phyloP scores from a whole-genome alignment of 2,888 invertebrate species.

The Rhingia rostrata region DNA sequence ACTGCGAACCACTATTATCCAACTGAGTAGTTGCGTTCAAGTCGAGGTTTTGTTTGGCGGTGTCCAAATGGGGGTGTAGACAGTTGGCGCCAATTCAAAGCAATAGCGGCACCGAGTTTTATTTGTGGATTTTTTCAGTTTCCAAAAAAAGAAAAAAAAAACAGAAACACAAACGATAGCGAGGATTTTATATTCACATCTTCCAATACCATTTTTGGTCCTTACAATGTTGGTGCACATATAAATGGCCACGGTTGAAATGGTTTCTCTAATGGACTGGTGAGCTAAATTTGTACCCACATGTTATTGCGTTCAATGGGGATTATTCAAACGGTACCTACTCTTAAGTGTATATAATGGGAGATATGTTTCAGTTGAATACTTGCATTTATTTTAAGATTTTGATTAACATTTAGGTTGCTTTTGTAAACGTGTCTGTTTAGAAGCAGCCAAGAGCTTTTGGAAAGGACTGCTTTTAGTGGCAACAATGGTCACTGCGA shows the following conservation, averaged over 20 bases:
- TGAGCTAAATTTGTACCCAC: constrained; percentile 31
- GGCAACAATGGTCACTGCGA: too few relatives aligned
- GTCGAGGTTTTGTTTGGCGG: constrained; percentile 3
- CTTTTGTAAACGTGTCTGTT: too few relatives aligned
- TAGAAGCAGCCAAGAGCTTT: too few relatives aligned
- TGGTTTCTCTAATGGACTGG: constrained; percentile 56
- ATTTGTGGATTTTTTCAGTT: constrained; percentile 3
- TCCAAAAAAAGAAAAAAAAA: neutral
- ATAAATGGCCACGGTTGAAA: constrained; percentile 17
- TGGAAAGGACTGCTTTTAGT: too few relatives aligned
- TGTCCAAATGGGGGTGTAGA: constrained; percentile 47
- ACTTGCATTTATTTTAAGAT: too few relatives aligned
- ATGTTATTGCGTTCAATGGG: constrained; percentile 50
- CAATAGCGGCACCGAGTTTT: constrained; percentile 19
- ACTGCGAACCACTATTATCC: constrained; percentile 59
- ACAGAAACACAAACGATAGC: neutral
- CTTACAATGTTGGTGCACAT: neutral
- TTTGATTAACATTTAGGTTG: too few relatives aligned
- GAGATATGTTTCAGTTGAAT: too few relatives aligned
- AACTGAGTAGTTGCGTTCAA: constrained; percentile 31
- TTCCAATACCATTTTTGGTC: constrained; percentile 20
- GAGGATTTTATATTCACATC: constrained; percentile 8
- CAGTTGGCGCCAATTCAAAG: constrained; percentile 55
- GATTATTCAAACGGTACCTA: constrained; percentile 6
- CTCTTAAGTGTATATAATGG: too few relatives aligned